Conservation (phyloP, 2,888 invertebrate genomes). For the Andrena flavipes region DNA sequence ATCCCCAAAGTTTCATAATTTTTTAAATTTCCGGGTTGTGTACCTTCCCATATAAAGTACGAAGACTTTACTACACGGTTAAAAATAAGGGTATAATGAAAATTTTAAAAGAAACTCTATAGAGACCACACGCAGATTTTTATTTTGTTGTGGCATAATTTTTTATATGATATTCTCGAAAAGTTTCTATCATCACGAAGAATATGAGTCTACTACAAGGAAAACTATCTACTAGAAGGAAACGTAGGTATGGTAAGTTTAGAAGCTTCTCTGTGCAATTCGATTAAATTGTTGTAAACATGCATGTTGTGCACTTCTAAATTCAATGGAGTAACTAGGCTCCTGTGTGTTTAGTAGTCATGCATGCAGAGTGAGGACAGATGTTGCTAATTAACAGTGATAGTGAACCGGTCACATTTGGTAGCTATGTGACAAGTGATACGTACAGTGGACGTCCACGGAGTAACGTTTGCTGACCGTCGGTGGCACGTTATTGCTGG, state of each 20-base stretch:
- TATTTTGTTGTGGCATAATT: no score
- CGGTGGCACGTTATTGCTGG: slow-evolving; percentile 93
- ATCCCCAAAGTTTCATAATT: no score
- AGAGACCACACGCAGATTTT: no score
- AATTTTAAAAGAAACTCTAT: no score
- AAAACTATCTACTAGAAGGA: no score
- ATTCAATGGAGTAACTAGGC: not conserved
- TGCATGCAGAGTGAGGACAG: slow-evolving; percentile 13
- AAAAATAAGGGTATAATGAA: no score
- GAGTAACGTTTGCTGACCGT: slow-evolving; percentile 93
- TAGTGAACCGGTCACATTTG: slow-evolving; percentile 2
- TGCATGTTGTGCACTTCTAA: not conserved
- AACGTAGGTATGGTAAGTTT: not conserved
- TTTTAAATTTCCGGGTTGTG: no score
- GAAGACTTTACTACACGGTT: no score
- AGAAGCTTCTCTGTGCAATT: not conserved
- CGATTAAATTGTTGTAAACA: not conserved
- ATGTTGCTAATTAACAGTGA: slow-evolving; percentile 50
- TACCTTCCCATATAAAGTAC: no score
- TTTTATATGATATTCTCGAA: no score
- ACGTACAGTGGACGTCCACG: slow-evolving; percentile 90
- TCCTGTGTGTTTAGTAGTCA: not conserved
- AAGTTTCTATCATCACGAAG: no score
- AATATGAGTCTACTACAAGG: no score
- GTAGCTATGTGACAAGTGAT: slow-evolving; percentile 31